Base-by-base conservation (phyloP, 1,140 invertebrate species). In the Leptinotarsa defecta region DNA sequence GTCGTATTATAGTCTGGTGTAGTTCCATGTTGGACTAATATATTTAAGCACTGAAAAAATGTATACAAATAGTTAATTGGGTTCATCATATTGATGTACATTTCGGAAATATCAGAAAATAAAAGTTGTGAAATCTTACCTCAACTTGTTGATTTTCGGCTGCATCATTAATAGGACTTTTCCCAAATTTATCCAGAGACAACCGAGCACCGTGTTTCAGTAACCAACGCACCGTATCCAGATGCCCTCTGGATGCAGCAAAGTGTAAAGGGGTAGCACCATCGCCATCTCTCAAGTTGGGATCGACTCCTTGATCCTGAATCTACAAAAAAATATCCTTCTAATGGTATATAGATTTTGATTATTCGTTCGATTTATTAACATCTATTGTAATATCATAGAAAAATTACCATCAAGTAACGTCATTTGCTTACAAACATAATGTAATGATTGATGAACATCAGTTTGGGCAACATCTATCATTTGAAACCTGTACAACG, bases 71-170 rank as follows among this genome's bases (percentile, higher is more conserved):
- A n/a, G 5, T 62, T 11, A 20, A 62, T 62, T 62, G 61, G 11
- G 1, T 8, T 62, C 20, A 13, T 20, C 61, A 62, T 62, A 62
- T n/a, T n/a, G 19, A 61, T n/a, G 57, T 6, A 61, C 6, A 1
- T 3, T 62, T 62, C 1, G 61, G 0, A 11, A 43, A 43, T 43
- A 43, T 11, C 2, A 43, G 34, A 43, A 43, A 43, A 43, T 43
- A 3, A 43, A 43, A 43, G 0, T 43, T 5, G 52, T 0, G 5
- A 65, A 65, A 65, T 34, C 87, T 88, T 85, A 96, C 94, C 90
- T 96, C 92, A 76, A 94, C 90, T 81, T 96, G 94, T 82, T 95
- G 93, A 81, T 95, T 94, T 83, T 96, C 94, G 22, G 94, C 94
- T 0, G 95, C 95, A 85, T 95, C 94, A 83, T 96, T 95, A 27